Base-by-base conservation (phyloP, 2,888 invertebrate species). In the Cordylochernes scorpioides region DNA sequence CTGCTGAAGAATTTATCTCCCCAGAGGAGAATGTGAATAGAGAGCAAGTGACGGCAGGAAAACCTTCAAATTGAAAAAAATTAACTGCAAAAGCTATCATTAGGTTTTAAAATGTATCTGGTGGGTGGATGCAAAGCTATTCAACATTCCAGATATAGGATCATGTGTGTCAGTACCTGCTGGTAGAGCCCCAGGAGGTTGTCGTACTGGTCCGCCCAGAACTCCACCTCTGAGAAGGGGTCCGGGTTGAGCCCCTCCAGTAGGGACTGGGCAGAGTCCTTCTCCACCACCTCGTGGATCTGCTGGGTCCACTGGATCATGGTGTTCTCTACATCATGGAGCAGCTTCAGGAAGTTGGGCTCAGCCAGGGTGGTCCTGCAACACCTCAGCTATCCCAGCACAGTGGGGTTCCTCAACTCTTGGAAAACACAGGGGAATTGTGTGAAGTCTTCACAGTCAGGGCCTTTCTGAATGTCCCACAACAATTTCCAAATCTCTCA, bases 291-390 rank as follows among this genome's bases (percentile, higher is more conserved):
- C 49, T 84, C 84, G 46, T 80, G 74, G 38, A 86, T 73, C 52
- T 77, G 71, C 3, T 71, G 64, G 1, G 80, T 74, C 88, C 88
- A 91, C 50, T 88, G 86, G 45, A 86, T 86, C 27, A 88, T 71
- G 10, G 86, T 77, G 4, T 78, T 80, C 57, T 91, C 88, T 31
- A 88, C 82, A 7, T 84, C 75, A 49, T 84, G 82, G 52, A 86
- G 80, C 39, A 88, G 55, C 48, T 77, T 15, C n/a, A 10, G 10
- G 12, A 26, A 26, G 9, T 28, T 8, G 7, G 14, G 10, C 16
- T 28, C 30, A 30, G 9, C 4, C 28, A 30, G 12, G 29, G 4
- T 25, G n/a, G n/a, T n/a, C n/a, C n/a, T n/a, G n/a, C n/a, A n/a
- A n/a, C n/a, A n/a, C n/a, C n/a, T n/a, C n/a, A n/a, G n/a, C n/a